phyloP scores from a whole-genome alignment of 2,888 invertebrate species.

The Caenorhabditis sp. region DNA sequence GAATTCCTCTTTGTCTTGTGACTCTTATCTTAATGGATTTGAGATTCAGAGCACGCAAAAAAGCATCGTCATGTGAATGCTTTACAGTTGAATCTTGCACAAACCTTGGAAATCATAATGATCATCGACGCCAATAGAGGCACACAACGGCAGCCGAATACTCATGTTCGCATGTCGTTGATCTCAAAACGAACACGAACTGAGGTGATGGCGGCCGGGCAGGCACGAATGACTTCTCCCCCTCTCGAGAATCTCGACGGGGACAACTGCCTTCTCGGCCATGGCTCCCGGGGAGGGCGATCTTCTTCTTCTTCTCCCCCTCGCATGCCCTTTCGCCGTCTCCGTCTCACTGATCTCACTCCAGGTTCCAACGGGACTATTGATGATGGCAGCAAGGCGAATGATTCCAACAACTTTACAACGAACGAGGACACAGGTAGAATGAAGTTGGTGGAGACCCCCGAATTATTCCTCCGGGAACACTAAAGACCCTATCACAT shows the following conservation, averaged over 20 bases:
- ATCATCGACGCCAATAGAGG: slow-evolving; percentile 61
- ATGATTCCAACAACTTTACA: slow-evolving; percentile 50
- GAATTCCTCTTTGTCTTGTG: no score
- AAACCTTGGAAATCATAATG: slow-evolving; percentile 62
- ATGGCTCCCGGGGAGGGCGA: slow-evolving; percentile 50
- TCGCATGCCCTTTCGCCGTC: slow-evolving; percentile 46
- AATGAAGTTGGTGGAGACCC: slow-evolving; percentile 4
- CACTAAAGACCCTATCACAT: slow-evolving; percentile 26
- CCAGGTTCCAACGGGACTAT: slow-evolving; percentile 19
- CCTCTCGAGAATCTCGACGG: slow-evolving; percentile 24
- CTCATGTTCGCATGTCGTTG: slow-evolving; percentile 54
- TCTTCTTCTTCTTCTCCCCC: slow-evolving; percentile 24
- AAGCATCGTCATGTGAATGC: background rate
- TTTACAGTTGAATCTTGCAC: background rate
- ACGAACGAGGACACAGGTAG: slow-evolving; percentile 14
- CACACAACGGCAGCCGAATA: slow-evolving; percentile 61
- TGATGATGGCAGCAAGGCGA: background rate
- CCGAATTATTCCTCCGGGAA: slow-evolving; percentile 21
- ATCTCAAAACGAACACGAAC: slow-evolving; percentile 19
- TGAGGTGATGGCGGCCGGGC: background rate
- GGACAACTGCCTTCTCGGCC: slow-evolving; percentile 39
- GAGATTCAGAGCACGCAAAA: no score
- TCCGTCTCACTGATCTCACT: slow-evolving; percentile 26
- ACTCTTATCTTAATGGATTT: no score
- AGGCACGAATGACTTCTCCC: slow-evolving; percentile 26